Evolutionary conservation across 2,888 invertebrate species (phyloP).

Genomic region (Neoitamus cyanurus): DNA sequence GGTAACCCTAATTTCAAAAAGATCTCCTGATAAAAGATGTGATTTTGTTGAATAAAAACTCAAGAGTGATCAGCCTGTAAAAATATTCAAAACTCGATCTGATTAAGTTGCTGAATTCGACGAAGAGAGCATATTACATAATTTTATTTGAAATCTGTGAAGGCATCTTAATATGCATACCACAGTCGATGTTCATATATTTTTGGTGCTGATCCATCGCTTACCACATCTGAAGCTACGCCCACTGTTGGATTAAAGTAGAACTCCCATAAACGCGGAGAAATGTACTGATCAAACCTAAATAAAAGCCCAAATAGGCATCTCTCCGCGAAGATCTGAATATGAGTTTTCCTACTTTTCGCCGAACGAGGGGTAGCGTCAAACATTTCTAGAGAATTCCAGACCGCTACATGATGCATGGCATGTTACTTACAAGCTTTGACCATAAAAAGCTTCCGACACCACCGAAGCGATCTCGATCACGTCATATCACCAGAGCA

Average conservation of each 20-base stretch:
- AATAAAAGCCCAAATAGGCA: background rate
- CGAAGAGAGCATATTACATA: too few relatives aligned
- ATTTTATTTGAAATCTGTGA: too few relatives aligned
- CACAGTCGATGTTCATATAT: background rate
- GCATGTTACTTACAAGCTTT: conserved; percentile 9
- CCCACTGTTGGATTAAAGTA: background rate
- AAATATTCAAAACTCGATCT: too few relatives aligned
- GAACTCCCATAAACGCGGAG: background rate
- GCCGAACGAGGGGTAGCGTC: background rate
- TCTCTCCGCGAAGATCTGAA: background rate
- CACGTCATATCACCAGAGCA: background rate
- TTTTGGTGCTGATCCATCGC: background rate
- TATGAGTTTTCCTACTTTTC: background rate
- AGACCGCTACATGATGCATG: background rate
- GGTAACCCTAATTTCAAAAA: too few relatives aligned
- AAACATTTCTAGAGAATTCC: background rate
- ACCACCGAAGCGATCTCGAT: background rate
- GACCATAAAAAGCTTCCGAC: conserved; percentile 24
- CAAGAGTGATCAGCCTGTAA: too few relatives aligned
- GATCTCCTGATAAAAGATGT: too few relatives aligned
- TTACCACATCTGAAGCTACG: background rate
- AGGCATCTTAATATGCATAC: background rate
- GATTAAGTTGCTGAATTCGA: too few relatives aligned
- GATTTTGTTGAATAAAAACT: too few relatives aligned
- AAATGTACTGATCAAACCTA: background rate